These are phyloP conservation scores for Caranx ignobilis DNA, from an alignment of 2,113 vertebrate genomes.

Conservation along the genomic window DNA sequence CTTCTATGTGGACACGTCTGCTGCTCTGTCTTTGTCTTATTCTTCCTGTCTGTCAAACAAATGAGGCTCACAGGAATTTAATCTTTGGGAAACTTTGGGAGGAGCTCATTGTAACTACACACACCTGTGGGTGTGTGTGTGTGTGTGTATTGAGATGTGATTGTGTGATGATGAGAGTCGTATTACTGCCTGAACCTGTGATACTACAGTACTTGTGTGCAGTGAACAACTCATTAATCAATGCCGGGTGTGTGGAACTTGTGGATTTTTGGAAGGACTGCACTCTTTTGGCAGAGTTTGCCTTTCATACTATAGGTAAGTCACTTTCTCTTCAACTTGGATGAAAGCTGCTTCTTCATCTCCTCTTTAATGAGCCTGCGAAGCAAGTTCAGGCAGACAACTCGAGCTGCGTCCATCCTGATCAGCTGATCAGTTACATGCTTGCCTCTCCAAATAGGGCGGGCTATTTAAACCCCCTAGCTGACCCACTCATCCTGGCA, in stretches of 20 bases:
- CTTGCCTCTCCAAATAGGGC: no score
- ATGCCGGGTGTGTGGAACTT: not conserved
- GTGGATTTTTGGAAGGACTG: not conserved
- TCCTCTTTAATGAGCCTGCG: not conserved
- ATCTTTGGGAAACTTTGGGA: constrained; percentile 2
- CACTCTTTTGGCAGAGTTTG: not conserved
- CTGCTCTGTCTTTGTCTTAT: not conserved
- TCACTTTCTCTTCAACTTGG: not conserved
- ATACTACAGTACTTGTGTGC: constrained; percentile 2
- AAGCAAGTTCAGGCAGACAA: no score
- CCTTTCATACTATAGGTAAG: not conserved
- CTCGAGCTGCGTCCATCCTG: no score
- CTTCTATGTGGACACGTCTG: not conserved
- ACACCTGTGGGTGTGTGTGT: constrained; percentile 17
- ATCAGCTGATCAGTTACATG: no score
- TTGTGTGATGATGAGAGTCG: not conserved
- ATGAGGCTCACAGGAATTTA: constrained; percentile 9
- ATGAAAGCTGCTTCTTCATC: not conserved
- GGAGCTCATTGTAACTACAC: constrained; percentile 8
- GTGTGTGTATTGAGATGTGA: not conserved
- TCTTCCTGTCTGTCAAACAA: not conserved
- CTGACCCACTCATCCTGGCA: no score
- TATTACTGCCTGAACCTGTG: constrained; percentile 13
- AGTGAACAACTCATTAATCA: constrained; percentile 26
- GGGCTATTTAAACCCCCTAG: no score